These are phyloP conservation scores for Zoanthus solanderi DNA, from an alignment of 92 coral and sea anemone species.

Conservation along the genomic window DNA sequence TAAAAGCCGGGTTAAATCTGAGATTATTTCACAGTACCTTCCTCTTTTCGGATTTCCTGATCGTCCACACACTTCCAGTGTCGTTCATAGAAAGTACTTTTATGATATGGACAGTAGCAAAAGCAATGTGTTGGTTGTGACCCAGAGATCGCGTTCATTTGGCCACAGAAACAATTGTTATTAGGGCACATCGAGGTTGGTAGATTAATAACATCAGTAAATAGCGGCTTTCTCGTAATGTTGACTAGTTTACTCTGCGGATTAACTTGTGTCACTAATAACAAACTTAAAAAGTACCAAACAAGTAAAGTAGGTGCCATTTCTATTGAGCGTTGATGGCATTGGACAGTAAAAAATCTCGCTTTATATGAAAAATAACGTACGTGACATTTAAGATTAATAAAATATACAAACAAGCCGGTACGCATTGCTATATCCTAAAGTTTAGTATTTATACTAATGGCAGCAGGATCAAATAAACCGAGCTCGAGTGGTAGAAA, in stretches of 20 bases:
- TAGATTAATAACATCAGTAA: conserved; percentile 15
- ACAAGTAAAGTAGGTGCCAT: not conserved
- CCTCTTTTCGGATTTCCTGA: not conserved
- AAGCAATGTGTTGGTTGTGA: not conserved
- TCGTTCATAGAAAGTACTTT: conserved; percentile 31
- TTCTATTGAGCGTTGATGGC: not conserved
- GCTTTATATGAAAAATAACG: too few species aligned
- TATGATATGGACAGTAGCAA: conserved; percentile 21
- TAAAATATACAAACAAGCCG: too few species aligned
- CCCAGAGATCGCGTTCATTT: not conserved
- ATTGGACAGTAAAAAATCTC: not conserved
- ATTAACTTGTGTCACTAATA: not conserved
- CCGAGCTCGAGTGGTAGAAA: too few species aligned
- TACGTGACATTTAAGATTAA: too few species aligned
- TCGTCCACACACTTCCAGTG: conserved; percentile 28
- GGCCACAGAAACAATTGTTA: not conserved
- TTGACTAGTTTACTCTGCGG: not conserved
- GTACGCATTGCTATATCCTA: not conserved
- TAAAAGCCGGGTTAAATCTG: too few species aligned
- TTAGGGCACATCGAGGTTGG: conserved; percentile 23
- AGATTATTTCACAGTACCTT: not conserved
- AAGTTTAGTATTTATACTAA: not conserved
- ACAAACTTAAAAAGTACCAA: not conserved
- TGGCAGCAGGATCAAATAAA: too few species aligned
- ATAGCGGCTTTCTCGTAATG: conserved; percentile 2